Evolutionary conservation across 2,113 vertebrate genomes (phyloP), one percentile per base, ranked within the genome.

Genomic region (Cynopterus brachyotis): DNA sequence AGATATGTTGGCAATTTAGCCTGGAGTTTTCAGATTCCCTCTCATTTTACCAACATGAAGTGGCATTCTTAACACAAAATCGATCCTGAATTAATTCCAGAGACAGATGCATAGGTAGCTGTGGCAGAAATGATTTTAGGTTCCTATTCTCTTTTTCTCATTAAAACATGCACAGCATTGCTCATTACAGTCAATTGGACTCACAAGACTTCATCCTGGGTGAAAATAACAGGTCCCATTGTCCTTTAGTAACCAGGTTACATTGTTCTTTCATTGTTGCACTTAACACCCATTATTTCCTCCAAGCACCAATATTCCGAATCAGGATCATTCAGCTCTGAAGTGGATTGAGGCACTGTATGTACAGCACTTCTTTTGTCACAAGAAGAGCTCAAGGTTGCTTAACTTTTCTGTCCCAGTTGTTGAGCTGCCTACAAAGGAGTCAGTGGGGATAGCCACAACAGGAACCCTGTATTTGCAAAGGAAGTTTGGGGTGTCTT

Each of bases 251-350:
- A 83, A 75, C 69, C 70, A 75, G 88, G 84, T 75, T 45, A 35
- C 42, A 35, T 16, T 22, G 59, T 59, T 57, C 64, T 62, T 32
- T 62, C 81, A 35, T 60, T 47, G 82, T 24, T 0, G 22, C 40
- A 37, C 57, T 88, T 80, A 91, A 72, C 91, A 85, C 55, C 82
- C 62, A 47, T 89, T 70, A 70, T 47, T 85, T 85, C 94, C 79
- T 81, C 40, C 55, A n/a, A n/a, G 59, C 81, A 59, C 42, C 32
- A 0, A 79, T 90, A 69, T 47, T 59, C 35, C 2, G 4, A 94
- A 50, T 84, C 57, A 80, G 50, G 47, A 67, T 40, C 88, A 78
- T 53, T 75, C 9, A 37, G 89, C 70, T 70, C 69, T 66, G 30
- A 70, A 47, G 89, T 60, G 81, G 62, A 57, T 28, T 91, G 20